These are phyloP conservation scores for Drosophila lacertosa DNA, from an alignment of 1,140 invertebrate species.

Conservation along the genomic window DNA sequence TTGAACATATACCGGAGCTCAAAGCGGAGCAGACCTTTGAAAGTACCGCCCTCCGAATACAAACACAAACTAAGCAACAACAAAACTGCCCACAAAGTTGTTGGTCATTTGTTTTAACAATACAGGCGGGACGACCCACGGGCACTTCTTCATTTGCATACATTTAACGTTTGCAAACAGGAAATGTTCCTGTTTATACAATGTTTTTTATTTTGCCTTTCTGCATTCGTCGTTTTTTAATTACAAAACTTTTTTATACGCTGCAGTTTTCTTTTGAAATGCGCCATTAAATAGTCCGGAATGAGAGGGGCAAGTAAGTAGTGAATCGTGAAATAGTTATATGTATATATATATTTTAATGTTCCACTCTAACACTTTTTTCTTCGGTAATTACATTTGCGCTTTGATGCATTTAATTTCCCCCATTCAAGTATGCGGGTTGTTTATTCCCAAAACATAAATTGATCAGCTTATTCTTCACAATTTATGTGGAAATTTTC, in stretches of 20 bases:
- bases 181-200: neutral
- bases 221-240: slow-evolving; percentile 22
- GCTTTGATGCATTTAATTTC: slow-evolving; percentile 19
- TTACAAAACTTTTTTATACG: slow-evolving; percentile 26
- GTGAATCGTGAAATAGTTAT: neutral
- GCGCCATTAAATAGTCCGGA: slow-evolving; percentile 17
- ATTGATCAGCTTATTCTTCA: slow-evolving; percentile 13
- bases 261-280: slow-evolving; percentile 5
- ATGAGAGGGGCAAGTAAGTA: neutral
- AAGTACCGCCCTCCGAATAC: neutral
- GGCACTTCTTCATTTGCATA: slow-evolving; percentile 17
- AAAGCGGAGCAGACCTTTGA: neutral
- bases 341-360: too few relatives aligned
- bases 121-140: neutral
- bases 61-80: neutral
- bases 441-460: slow-evolving; percentile 10
- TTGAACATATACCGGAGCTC: neutral
- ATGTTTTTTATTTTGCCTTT: neutral
- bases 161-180: slow-evolving; percentile 9
- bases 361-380: slow-evolving; percentile 6
- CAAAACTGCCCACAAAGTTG: slow-evolving; percentile 3
- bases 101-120: slow-evolving; percentile 4
- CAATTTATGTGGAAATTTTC: neutral
- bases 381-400: slow-evolving; percentile 25
- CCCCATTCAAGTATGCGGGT: slow-evolving; percentile 2